These are phyloP conservation scores for Drosophila atroscutellata DNA, from an alignment of 2,888 invertebrate genomes.

Conservation along the genomic window DNA sequence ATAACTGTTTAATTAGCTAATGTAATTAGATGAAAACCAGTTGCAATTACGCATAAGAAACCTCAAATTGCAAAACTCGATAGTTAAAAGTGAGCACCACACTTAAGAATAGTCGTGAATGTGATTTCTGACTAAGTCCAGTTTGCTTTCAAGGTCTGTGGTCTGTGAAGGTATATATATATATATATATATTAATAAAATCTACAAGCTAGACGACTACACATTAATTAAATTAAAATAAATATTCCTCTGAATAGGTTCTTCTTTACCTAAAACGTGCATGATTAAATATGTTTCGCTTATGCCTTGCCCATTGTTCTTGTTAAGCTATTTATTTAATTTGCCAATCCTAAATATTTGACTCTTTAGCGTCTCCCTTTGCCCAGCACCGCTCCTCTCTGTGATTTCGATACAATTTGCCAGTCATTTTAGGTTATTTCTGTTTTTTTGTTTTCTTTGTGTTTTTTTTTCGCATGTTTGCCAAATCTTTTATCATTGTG, in stretches of 20 bases:
- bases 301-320: slow-evolving; percentile 36
- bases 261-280: slow-evolving; percentile 29
- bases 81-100: neutral
- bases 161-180: neutral
- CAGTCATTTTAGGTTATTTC: slow-evolving; percentile 32
- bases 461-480: slow-evolving; percentile 45
- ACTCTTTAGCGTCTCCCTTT: slow-evolving; percentile 1
- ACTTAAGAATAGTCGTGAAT: slow-evolving; percentile 24
- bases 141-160: slow-evolving; percentile 54
- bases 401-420: slow-evolving; percentile 59
- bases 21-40: slow-evolving; percentile 33
- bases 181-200: slow-evolving; percentile 14
- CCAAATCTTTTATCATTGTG: slow-evolving; percentile 63
- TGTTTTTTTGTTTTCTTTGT: slow-evolving; percentile 17
- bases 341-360: slow-evolving; percentile 39
- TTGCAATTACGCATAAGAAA: slow-evolving; percentile 24
- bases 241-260: slow-evolving; percentile 2
- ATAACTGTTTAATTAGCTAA: slow-evolving; percentile 37
- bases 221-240: slow-evolving; percentile 45
- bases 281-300: slow-evolving; percentile 41
- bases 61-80: slow-evolving; percentile 6
- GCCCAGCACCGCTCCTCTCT: neutral
- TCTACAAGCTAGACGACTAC: slow-evolving; percentile 34
- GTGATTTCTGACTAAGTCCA: slow-evolving; percentile 33
- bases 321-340: slow-evolving; percentile 45